A percentile compares a stretch with the other conserved stretches of the same genome.
These are phyloP conservation scores for Camelus dromedarius DNA, from an alignment of 2,113 vertebrate species.

Conservation along the genomic window DNA sequence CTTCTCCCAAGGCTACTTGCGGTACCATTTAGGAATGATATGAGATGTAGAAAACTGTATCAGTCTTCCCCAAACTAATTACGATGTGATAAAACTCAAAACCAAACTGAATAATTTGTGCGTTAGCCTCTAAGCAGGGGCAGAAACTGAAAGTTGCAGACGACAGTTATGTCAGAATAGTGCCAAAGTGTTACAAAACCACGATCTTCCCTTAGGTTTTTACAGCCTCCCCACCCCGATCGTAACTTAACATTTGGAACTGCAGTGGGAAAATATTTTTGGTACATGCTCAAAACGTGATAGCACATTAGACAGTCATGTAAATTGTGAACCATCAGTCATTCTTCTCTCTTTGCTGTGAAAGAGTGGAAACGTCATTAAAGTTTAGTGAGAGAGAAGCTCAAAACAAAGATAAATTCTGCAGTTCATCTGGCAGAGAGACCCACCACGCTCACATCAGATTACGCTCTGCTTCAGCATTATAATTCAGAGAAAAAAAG, in stretches of 20 bases:
- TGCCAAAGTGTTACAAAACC: background rate
- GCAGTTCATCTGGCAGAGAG: background rate
- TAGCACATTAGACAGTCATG: background rate
- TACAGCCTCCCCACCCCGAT: background rate
- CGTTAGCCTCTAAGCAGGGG: background rate
- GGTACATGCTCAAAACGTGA: background rate
- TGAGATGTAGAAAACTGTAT: background rate
- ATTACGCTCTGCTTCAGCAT: background rate
- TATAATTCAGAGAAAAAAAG: background rate
- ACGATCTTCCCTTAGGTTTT: background rate
- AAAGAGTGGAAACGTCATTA: slow-evolving; percentile 25
- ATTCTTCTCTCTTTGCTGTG: background rate
- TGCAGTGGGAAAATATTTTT: background rate
- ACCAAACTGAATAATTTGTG: background rate
- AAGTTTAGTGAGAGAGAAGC: slow-evolving; percentile 22
- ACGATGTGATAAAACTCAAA: slow-evolving; percentile 28
- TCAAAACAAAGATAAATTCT: slow-evolving; percentile 41
- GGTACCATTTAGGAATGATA: slow-evolving; percentile 7
- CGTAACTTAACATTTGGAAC: background rate
- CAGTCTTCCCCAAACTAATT: background rate
- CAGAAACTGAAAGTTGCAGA: background rate
- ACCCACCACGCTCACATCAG: background rate
- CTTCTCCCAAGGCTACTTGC: background rate
- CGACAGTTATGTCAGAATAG: background rate
- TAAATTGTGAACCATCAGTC: background rate